Percentiles rank a stretch among this genome's conserved stretches.
Conservation (phyloP, 2,797 vertebrate genomes). For the Enteromius treurensis region DNA sequence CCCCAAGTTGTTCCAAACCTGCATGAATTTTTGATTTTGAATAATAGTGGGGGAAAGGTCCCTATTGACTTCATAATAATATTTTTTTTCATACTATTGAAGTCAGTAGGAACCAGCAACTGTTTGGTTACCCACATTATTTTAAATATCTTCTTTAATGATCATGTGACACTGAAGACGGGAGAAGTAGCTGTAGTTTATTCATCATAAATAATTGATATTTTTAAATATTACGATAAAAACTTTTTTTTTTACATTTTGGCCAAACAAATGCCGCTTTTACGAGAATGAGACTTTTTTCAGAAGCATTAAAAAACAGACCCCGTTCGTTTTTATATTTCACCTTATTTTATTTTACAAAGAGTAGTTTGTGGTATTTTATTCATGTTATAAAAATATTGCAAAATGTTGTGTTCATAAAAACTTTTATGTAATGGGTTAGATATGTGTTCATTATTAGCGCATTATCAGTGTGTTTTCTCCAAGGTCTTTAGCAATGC, state of each 20-base stretch:
- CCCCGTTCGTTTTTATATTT: not conserved
- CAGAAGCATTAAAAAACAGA: not conserved
- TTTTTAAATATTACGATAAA: not conserved
- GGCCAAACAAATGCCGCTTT: not conserved
- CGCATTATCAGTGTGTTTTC: conserved; percentile 4
- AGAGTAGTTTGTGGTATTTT: not conserved
- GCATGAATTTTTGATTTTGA: not conserved
- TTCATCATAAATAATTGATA: not conserved
- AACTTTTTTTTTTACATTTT: not conserved
- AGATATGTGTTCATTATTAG: not conserved
- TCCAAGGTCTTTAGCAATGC: conserved; percentile 7
- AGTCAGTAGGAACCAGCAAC: not conserved
- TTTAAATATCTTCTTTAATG: not conserved
- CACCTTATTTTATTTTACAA: not conserved
- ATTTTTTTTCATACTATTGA: not conserved
- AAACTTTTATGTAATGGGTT: not conserved
- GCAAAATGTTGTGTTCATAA: not conserved
- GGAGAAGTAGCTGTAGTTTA: not conserved
- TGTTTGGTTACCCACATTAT: not conserved
- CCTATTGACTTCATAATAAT: not conserved
- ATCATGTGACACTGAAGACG: not conserved
- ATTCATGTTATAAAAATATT: not conserved
- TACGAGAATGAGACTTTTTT: not conserved
- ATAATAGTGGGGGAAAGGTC: not conserved
- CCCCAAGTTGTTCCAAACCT: not conserved